Evolutionary conservation across 2,888 invertebrate genomes (phyloP).

Genomic region (Diabrotica balteata): DNA sequence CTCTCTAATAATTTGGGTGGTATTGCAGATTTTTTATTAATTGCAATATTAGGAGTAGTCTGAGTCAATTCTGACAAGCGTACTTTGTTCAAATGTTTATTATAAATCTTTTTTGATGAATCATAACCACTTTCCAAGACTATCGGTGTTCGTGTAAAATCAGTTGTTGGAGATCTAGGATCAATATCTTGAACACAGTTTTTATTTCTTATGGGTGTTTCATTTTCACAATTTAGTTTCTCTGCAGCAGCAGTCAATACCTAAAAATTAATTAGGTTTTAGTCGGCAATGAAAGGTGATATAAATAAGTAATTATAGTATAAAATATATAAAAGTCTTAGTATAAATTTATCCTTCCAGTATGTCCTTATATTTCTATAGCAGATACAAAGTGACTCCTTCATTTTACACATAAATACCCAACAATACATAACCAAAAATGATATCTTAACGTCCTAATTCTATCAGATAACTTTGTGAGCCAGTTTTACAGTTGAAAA

Average conservation of each 20-base stretch:
- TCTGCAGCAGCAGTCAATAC: constrained; percentile 36
- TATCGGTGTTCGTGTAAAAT: constrained; percentile 69
- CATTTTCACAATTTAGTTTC: constrained; percentile 27
- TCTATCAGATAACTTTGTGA: too few species aligned
- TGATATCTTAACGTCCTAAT: too few species aligned
- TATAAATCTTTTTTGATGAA: constrained; percentile 47
- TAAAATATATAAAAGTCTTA: too few species aligned
- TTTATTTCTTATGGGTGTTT: constrained; percentile 36
- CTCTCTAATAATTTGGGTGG: constrained; percentile 55
- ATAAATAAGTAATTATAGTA: too few species aligned
- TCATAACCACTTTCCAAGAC: constrained; percentile 42
- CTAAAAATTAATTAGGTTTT: constrained; percentile 26
- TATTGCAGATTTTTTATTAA: constrained; percentile 49
- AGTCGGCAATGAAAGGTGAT: too few species aligned
- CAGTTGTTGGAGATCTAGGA: constrained; percentile 67
- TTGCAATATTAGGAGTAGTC: constrained; percentile 47
- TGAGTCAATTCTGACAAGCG: constrained; percentile 23
- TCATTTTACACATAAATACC: too few species aligned
- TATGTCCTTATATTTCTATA: too few species aligned
- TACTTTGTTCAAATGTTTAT: constrained; percentile 55
- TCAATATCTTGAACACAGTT: constrained; percentile 50
- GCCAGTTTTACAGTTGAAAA: too few species aligned
- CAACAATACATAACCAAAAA: too few species aligned
- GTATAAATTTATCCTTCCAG: too few species aligned
- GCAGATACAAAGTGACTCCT: too few species aligned